Evolutionary conservation across 2,888 invertebrate species (phyloP).

Genomic region (Drosophila lacicola): DNA sequence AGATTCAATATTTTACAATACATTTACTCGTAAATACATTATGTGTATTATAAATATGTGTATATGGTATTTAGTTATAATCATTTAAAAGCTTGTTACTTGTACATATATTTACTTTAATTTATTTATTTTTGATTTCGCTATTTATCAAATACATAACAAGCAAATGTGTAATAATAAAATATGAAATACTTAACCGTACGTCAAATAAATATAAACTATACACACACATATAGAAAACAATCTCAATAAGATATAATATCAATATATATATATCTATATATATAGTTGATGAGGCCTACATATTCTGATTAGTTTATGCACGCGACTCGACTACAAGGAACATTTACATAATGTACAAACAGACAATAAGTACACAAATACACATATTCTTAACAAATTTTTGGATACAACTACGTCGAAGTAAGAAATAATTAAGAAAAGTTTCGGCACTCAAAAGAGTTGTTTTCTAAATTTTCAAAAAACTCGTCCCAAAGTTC

Average conservation of each 20-base stretch:
- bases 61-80: constrained; percentile 40
- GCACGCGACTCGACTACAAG: constrained; percentile 56
- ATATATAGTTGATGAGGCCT: constrained; percentile 49
- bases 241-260: constrained; percentile 32
- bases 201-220: constrained; percentile 65
- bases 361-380: constrained; percentile 61
- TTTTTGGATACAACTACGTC: constrained; percentile 23
- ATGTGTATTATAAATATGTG: constrained; percentile 50
- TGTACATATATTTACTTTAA: constrained; percentile 28
- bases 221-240: constrained; percentile 69
- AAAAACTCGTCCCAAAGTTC: no score
- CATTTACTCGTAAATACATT: constrained; percentile 65
- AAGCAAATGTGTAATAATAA: constrained; percentile 67
- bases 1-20: constrained; percentile 80
- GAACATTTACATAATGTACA: constrained; percentile 82
- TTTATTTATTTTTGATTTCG: constrained; percentile 48
- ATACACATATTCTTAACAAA: constrained; percentile 49
- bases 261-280: constrained; percentile 26
- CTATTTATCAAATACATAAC: constrained; percentile 70
- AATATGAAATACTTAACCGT: constrained; percentile 54
- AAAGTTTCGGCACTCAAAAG: no score
- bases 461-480: no score
- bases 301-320: constrained; percentile 57
- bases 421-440: constrained; percentile 10
- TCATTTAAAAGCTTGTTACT: constrained; percentile 75